These are phyloP conservation scores for Sylvicola cinctus DNA, from an alignment of 2,888 invertebrate species.

Conservation along the genomic window DNA sequence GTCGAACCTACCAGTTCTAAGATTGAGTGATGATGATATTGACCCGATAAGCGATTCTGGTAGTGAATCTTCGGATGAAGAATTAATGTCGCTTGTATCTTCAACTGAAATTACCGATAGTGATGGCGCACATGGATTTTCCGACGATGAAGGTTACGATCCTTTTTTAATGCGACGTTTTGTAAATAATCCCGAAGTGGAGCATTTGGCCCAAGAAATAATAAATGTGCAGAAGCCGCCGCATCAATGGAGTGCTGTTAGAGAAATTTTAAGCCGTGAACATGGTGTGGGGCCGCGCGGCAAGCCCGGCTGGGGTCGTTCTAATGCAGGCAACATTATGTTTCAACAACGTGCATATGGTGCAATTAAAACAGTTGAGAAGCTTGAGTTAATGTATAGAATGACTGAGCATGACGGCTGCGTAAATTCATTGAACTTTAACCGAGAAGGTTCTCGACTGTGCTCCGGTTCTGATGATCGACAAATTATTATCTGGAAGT, in stretches of 20 bases:
- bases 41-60: too few species aligned
- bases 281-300: slow-evolving; percentile 13
- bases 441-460: slow-evolving; percentile 38
- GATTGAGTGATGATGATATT: too few species aligned
- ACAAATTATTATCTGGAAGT: slow-evolving; percentile 75
- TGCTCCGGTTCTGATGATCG: slow-evolving; percentile 77
- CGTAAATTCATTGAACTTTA: slow-evolving; percentile 84
- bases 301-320: too few species aligned
- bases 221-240: slow-evolving; percentile 5
- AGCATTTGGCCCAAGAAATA: slow-evolving; percentile 11
- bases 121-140: too few species aligned
- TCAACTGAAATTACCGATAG: too few species aligned
- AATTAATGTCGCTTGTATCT: too few species aligned
- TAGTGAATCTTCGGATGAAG: too few species aligned
- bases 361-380: slow-evolving; percentile 61
- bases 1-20: too few species aligned
- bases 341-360: slow-evolving; percentile 58
- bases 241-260: slow-evolving; percentile 15
- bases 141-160: too few species aligned
- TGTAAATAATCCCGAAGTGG: neutral
- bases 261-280: slow-evolving; percentile 18
- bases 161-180: slow-evolving; percentile 1
- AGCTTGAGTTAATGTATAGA: slow-evolving; percentile 55
- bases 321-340: too few species aligned
- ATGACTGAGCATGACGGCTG: slow-evolving; percentile 70